A percentile compares a stretch with the other conserved stretches of the same genome.
These are phyloP conservation scores for Acromyrmex heyeri DNA, from an alignment of 1,140 invertebrate species.

Conservation along the genomic window DNA sequence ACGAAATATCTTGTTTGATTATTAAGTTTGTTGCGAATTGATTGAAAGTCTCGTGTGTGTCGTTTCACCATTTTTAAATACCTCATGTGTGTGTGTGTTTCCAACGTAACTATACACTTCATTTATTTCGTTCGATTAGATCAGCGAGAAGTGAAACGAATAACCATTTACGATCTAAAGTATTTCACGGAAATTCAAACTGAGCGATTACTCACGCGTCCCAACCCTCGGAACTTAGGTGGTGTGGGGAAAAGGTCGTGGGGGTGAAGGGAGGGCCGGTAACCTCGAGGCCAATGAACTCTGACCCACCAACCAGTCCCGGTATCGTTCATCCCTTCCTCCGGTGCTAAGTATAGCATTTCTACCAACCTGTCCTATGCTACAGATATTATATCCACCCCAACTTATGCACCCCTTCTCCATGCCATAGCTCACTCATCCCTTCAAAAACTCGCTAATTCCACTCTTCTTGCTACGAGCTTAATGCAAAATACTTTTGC, in stretches of 20 bases:
- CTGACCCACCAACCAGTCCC: conserved; percentile 82
- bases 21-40: background rate
- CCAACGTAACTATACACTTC: background rate
- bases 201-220: conserved; percentile 69
- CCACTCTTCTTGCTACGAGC: conserved; percentile 6
- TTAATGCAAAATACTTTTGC: conserved; percentile 1
- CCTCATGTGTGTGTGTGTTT: background rate
- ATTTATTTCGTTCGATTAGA: conserved; percentile 17
- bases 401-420: conserved; percentile 51
- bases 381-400: conserved; percentile 74
- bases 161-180: conserved; percentile 42
- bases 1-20: background rate
- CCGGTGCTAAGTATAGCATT: conserved; percentile 77
- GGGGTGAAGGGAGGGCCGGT: conserved; percentile 51
- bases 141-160: conserved; percentile 6
- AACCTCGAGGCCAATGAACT: conserved; percentile 81
- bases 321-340: conserved; percentile 67
- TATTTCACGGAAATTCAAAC: conserved; percentile 74
- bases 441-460: conserved; percentile 65
- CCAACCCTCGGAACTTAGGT: conserved; percentile 69
- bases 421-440: background rate
- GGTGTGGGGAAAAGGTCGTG: conserved; percentile 48
- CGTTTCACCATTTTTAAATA: background rate
- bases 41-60: background rate
- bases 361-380: conserved; percentile 78